Base-by-base conservation (phyloP, 2,113 vertebrate genomes). In the Otis tarda region DNA sequence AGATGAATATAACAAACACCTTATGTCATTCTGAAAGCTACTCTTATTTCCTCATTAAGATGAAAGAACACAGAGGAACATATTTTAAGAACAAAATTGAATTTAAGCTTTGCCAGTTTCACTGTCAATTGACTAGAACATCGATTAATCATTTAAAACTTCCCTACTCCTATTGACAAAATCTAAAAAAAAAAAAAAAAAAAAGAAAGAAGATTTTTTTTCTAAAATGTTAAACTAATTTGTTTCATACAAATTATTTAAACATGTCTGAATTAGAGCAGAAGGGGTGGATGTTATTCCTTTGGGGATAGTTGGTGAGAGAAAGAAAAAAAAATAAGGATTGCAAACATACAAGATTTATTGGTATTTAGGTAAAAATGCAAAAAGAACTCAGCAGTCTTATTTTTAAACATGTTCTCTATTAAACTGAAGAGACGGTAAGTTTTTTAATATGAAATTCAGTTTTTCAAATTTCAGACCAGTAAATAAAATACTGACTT, bases 91-190 rank as follows among this genome's bases (percentile, higher is more conserved):
- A 97, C 86, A 89, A 73, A 94, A 88, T 2, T 96, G 88, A 93
- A 98, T 90, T 69, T 74, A 89, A 96, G 91, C 88, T 94, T 91
- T 92, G 95, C 61, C 94, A 98, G 92, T 94, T 97, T 82, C 92
- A 83, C 89, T 84, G 87, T 96, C 94, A 94, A 93, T 74, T 96
- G 87, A 91, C 64, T 75, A 93, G 79, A 81, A 97, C 68, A 96
- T 76, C 92, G 92, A 97, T 86, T 95, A 89, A 94, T 96, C 92
- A 97, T 89, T 94, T 86, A 92, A 95, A 94, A 96, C 49, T 90
- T 56, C 91, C 47, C 60, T 65, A 79, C 52, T 90, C 17, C 4
- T 75, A 95, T 49, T 95, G 85, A 94, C 88, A 60, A 75, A 86
- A 85, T 92, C 92, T 87, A 77, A 81, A 78, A 37, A 35, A 35